Evolutionary conservation across 2,113 vertebrate genomes (phyloP), one percentile per base, ranked within the genome.

Genomic region (Falcunculus frontatus): DNA sequence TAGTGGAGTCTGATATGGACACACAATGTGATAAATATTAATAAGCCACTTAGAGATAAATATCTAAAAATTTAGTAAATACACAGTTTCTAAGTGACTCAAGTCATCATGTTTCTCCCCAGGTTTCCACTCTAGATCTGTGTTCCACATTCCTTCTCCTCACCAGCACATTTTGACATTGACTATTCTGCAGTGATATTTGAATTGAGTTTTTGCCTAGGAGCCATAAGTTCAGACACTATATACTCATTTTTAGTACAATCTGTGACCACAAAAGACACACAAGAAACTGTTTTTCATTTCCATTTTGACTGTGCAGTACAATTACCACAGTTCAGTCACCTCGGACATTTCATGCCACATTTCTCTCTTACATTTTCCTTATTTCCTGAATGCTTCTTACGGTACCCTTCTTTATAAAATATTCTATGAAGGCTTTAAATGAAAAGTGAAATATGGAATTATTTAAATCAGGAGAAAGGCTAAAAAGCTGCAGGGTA

Each of bases 401-500:
- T 85, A 25, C 0, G 0, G 62, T 65, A 73, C 7, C 3, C 19
- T 67, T 52, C 46, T 60, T 91, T 53, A 41, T 64, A 79, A 87
- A 90, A 87, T 82, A 84, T 39, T 79, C 81, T 52, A n/a, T 32
- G 68, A 85, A 94, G n/a, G 42, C 59, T 89, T 84, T 62, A 88
- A 93, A 73, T 53, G 55, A 74, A 96, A 86, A n/a, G 78, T 67
- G 62, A 89, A 89, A 79, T 72, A 89, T 16, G 55, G 35, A 93
- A 91, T 68, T 72, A 95, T 68, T 93, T 79, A 78, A 90, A 92
- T 57, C n/a, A 49, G 69, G 42, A 69, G 65, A 72, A 73, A 80
- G 72, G 76, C 53, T 94, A 75, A 90, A 84, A 87, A 95, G 69
- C 81, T 94, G 76, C 37, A 65, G 73, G 77, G 64, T 87, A 81